Evolutionary conservation across 2,113 vertebrate species (phyloP), one percentile per base, ranked within the genome.

Genomic region (Ageneiosus marmoratus): DNA sequence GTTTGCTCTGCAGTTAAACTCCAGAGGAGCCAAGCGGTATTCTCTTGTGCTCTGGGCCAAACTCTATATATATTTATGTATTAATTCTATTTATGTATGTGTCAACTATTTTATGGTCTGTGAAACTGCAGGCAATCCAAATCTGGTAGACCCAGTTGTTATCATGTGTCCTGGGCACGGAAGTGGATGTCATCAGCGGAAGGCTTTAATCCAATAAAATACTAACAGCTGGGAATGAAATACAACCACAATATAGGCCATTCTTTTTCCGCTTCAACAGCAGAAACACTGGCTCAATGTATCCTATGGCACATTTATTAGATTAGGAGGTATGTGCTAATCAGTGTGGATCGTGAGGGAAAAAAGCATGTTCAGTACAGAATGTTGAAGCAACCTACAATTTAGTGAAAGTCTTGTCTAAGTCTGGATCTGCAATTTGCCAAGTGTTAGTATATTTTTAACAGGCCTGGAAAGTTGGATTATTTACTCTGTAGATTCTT

Each of bases 391-490:
- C 29, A 82, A 53, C 56, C 56, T 82, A 51, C 44, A 75, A 27
- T 82, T 82, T 75, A 82, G 51, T 82, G 41, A 22, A 13, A 62
- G 56, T 44, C 72, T 50, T n/a, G 56, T 37, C 22, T 65, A 62
- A 63, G 72, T 65, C 55, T 75, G 44, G 29, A 20, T 37, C 58
- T 82, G 58, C 58, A 82, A 27, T 82, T 65, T 82, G 8, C 58
- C 51, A 76, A 53, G 46, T 74, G 67, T 48, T 75, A 29, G 22
- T 16, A 37, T 29, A 51, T 51, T 65, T 82, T 82, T 82, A 37
- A 58, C 80, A 81, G 44, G 24, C 5, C 27, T 58, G 69, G 27
- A 62, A 62, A 48, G 69, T 73, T 73, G 20, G 10, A 50, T 50
- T 50, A 15, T 48, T 81, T 81, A 72, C 56, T 32, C 44, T 8